Conservation (phyloP, 2,113 vertebrate genomes). For the Fulmarus glacialis region DNA sequence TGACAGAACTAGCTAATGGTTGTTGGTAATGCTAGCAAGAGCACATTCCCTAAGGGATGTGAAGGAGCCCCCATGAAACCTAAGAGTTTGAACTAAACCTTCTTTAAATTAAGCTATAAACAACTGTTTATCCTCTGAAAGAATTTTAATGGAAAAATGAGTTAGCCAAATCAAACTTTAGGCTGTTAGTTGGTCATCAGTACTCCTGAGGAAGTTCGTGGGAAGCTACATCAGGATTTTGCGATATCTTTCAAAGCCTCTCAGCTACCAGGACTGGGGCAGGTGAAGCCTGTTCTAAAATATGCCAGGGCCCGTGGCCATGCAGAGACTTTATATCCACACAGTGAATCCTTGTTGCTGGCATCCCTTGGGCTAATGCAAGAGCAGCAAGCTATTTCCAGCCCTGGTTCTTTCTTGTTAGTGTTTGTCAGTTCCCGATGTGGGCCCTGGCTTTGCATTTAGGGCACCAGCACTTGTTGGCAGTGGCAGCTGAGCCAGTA, state of each 20-base stretch:
- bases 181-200: background rate
- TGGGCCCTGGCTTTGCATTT: background rate
- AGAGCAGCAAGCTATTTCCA: background rate
- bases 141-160: background rate
- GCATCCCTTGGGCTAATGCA: background rate
- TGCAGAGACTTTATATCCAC: background rate
- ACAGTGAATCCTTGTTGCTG: background rate
- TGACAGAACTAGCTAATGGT: background rate
- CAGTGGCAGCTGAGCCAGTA: background rate
- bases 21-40: background rate
- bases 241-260: background rate
- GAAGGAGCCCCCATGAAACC: background rate
- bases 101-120: background rate
- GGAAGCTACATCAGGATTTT: background rate
- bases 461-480: background rate
- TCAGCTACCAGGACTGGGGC: background rate
- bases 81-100: background rate
- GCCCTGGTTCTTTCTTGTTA: background rate
- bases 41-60: background rate
- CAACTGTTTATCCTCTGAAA: background rate
- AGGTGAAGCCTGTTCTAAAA: background rate
- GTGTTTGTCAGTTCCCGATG: background rate
- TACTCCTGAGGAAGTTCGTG: background rate
- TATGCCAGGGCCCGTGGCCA: background rate
- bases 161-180: background rate